Conservation (phyloP, 2,888 invertebrate species). For the Poecilus cupreus region DNA sequence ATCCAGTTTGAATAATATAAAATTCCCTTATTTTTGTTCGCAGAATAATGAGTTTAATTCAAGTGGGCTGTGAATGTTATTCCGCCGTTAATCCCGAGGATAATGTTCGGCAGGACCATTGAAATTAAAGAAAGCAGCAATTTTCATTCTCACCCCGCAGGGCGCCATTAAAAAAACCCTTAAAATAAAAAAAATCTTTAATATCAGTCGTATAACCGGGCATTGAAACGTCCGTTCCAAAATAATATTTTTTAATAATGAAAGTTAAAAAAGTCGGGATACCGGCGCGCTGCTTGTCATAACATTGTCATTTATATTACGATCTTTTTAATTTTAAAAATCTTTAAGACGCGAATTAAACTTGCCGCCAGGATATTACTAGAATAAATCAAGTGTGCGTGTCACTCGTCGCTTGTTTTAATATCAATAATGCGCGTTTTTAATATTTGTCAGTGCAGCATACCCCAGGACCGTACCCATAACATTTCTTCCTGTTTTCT, state of each 20-base stretch:
- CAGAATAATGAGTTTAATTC: background rate
- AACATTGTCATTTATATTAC: slow-evolving; percentile 71
- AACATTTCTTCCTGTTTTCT: slow-evolving; percentile 6
- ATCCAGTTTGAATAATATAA: no score
- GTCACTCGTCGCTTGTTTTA: slow-evolving; percentile 70
- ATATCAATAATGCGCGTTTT: slow-evolving; percentile 67
- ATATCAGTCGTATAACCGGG: slow-evolving; percentile 55
- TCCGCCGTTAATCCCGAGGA: slow-evolving; percentile 14
- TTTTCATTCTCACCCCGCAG: slow-evolving; percentile 19
- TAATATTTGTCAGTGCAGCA: slow-evolving; percentile 47
- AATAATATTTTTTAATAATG: slow-evolving; percentile 70
- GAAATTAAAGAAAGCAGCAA: slow-evolving; percentile 50
- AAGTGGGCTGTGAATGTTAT: background rate
- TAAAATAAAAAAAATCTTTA: slow-evolving; percentile 55
- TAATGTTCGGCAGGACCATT: slow-evolving; percentile 34
- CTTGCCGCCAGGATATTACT: slow-evolving; percentile 70
- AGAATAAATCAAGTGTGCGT: slow-evolving; percentile 69
- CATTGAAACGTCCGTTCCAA: slow-evolving; percentile 69
- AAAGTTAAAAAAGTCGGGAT: slow-evolving; percentile 68
- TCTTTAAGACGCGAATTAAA: slow-evolving; percentile 70
- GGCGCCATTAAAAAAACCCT: slow-evolving; percentile 37
- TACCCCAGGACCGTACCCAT: slow-evolving; percentile 2
- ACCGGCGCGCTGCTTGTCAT: slow-evolving; percentile 65
- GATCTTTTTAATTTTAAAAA: slow-evolving; percentile 71
- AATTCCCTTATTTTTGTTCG: no score